These are phyloP conservation scores for Pristionchus entomophagus DNA, from an alignment of 2,888 invertebrate species.

Conservation along the genomic window DNA sequence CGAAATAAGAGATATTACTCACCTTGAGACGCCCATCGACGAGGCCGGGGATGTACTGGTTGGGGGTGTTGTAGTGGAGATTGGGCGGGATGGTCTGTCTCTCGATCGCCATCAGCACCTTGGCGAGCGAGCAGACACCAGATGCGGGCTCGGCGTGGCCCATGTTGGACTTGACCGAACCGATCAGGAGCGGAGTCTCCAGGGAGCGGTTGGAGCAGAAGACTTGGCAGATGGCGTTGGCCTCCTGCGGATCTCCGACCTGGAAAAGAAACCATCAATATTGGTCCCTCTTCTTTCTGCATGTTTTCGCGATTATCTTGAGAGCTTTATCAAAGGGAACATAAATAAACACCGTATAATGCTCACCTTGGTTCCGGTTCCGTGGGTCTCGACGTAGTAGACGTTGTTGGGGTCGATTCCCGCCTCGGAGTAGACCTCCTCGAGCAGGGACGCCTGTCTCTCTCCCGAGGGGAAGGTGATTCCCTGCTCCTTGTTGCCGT, in stretches of 20 bases:
- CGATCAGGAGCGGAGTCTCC: slow-evolving; percentile 87
- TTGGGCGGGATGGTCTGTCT: slow-evolving; percentile 90
- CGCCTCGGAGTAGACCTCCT: slow-evolving; percentile 84
- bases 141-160: slow-evolving; percentile 92
- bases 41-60: slow-evolving; percentile 92
- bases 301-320: too few relatives aligned
- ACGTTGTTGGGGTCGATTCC: slow-evolving; percentile 87
- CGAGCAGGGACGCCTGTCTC: slow-evolving; percentile 82
- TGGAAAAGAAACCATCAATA: background rate
- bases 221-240: slow-evolving; percentile 92
- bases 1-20: too few relatives aligned
- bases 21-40: slow-evolving; percentile 88
- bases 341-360: too few relatives aligned
- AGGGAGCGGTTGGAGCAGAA: slow-evolving; percentile 86
- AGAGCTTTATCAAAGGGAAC: too few relatives aligned
- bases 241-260: slow-evolving; percentile 97
- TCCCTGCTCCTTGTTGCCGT: slow-evolving; percentile 82
- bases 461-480: slow-evolving; percentile 81
- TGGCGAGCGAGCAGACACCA: slow-evolving; percentile 76
- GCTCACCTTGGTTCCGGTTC: slow-evolving; percentile 90
- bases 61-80: slow-evolving; percentile 89
- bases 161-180: slow-evolving; percentile 98
- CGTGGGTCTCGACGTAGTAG: slow-evolving; percentile 95
- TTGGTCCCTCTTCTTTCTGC: too few relatives aligned
- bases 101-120: slow-evolving; percentile 91